A percentile compares a stretch with the other conserved stretches of the same genome.
Conservation (phyloP, 2,888 invertebrate genomes). For the Hypercompe scribonia region DNA sequence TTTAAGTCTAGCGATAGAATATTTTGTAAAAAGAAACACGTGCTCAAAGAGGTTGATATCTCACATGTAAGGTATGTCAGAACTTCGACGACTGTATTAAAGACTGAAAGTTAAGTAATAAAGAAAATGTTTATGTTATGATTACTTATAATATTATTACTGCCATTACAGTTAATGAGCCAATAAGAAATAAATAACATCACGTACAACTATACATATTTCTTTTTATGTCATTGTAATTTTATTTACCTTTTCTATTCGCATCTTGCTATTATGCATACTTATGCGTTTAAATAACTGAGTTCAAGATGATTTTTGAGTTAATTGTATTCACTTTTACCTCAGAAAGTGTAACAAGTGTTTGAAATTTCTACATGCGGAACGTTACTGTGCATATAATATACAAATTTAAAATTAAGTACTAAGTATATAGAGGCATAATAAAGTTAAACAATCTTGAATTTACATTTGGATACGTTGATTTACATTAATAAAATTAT, state of each 20-base stretch:
- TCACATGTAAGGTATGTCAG: neutral
- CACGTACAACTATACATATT: neutral
- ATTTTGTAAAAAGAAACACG: neutral
- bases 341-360: constrained; percentile 21
- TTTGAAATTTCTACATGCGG: constrained; percentile 5
- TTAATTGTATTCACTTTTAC: constrained; percentile 27
- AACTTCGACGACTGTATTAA: neutral
- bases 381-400: neutral
- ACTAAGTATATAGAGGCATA: neutral
- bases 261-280: constrained; percentile 12
- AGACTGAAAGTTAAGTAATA: neutral
- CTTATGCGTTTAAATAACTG: constrained; percentile 17
- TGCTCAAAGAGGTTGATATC: neutral
- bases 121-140: neutral
- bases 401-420: neutral
- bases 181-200: neutral
- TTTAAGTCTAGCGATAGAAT: no score
- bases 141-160: neutral
- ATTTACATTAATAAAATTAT: neutral
- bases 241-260: constrained; percentile 7
- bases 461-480: neutral
- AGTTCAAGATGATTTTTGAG: constrained; percentile 22
- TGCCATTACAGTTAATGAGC: neutral
- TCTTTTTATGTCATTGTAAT: neutral
- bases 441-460: neutral